These are phyloP conservation scores for Rotaria magnacalcarata DNA, from an alignment of 2,888 invertebrate species.

Conservation along the genomic window DNA sequence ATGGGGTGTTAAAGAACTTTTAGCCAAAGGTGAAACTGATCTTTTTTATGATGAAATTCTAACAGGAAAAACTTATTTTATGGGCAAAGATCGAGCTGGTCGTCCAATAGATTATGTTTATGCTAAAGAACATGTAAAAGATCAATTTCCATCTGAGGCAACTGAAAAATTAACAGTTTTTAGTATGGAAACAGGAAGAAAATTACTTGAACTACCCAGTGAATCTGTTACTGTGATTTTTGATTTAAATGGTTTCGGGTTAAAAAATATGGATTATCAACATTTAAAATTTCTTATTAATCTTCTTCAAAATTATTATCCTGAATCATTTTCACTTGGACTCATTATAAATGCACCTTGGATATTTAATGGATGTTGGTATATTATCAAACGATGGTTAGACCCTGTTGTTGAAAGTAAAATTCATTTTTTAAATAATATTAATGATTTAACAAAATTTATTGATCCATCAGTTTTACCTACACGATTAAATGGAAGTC, in stretches of 20 bases:
- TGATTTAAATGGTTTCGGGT: background rate
- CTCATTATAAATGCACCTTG: background rate
- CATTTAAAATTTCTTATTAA: background rate
- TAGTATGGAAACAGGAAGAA: background rate
- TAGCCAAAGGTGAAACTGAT: background rate
- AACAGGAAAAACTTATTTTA: background rate
- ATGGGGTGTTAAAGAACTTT: background rate
- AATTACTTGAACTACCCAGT: background rate
- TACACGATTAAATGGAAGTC: too few species aligned
- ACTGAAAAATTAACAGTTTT: background rate
- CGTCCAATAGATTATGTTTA: background rate
- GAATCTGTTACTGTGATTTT: background rate
- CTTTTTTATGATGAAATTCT: background rate
- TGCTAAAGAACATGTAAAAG: background rate
- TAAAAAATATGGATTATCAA: constrained; percentile 11
- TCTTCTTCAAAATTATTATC: background rate
- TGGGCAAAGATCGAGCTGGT: background rate
- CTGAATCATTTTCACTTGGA: background rate
- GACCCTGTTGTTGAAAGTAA: constrained; percentile 1
- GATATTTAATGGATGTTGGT: background rate
- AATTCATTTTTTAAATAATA: background rate
- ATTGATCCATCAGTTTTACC: background rate
- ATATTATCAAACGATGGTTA: background rate
- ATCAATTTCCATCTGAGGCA: background rate
- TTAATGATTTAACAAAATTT: background rate